phyloP scores from a whole-genome alignment of 2,888 invertebrate genomes.

The Exephanes ischioxanthus region DNA sequence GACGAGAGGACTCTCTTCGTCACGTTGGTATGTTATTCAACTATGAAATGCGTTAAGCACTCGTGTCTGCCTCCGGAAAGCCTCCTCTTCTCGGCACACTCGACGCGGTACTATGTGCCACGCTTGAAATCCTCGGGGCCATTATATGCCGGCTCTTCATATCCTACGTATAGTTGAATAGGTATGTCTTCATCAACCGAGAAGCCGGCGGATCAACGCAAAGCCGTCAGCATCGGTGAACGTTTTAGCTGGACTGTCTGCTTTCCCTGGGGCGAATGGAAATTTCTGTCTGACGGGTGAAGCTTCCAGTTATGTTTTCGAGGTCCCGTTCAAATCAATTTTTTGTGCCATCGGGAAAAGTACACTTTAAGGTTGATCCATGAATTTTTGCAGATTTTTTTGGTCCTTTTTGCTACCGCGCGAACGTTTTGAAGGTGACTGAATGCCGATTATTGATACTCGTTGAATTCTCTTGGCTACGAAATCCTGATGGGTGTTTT shows the following conservation, averaged over 20 bases:
- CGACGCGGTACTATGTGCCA: background rate
- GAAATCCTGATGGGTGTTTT: no score
- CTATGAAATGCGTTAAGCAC: constrained; percentile 19
- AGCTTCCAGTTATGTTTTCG: background rate
- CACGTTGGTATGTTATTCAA: constrained; percentile 8
- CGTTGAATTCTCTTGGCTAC: no score
- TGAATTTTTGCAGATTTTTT: no score
- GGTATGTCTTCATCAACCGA: constrained; percentile 22
- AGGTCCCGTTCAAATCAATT: background rate
- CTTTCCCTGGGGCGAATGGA: background rate
- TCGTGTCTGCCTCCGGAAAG: constrained; percentile 3
- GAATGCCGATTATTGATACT: no score
- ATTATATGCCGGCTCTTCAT: constrained; percentile 29
- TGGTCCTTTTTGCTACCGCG: no score
- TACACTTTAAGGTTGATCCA: no score
- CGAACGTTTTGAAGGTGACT: no score
- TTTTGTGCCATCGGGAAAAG: no score
- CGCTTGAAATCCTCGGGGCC: constrained; percentile 10
- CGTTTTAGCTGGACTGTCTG: background rate
- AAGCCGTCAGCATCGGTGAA: background rate
- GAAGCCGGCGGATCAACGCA: background rate
- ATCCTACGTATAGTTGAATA: constrained; percentile 11
- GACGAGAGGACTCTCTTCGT: constrained; percentile 15
- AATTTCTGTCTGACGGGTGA: background rate
- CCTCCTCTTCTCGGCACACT: background rate